phyloP scores from a whole-genome alignment of 1,140 invertebrate genomes.

The Plodia interpunctella region DNA sequence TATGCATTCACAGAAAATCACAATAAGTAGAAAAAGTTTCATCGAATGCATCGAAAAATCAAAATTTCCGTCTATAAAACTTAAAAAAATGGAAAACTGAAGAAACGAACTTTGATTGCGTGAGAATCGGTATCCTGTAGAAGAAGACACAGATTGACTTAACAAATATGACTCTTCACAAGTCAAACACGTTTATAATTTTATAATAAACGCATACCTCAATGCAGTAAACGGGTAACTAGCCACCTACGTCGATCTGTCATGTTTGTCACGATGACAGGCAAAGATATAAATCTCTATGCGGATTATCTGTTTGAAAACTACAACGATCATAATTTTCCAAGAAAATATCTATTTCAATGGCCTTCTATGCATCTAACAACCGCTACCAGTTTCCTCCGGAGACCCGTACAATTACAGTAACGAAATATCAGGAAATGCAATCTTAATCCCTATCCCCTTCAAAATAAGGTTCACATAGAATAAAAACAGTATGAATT shows the following conservation, averaged over 20 bases:
- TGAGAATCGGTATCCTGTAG: no score
- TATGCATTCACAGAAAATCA: no score
- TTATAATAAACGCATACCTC: no score
- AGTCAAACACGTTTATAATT: no score
- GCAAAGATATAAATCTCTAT: constrained; percentile 3
- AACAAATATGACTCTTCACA: no score
- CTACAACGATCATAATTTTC: constrained; percentile 5
- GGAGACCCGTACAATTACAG: background rate
- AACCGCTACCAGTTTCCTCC: constrained; percentile 10
- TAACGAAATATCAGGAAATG: background rate
- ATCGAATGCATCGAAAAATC: no score
- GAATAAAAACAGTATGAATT: constrained; percentile 1
- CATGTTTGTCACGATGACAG: background rate
- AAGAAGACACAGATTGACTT: no score
- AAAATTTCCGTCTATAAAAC: no score
- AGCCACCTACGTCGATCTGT: background rate
- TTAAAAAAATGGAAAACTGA: no score
- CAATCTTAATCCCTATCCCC: background rate
- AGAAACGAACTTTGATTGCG: no score
- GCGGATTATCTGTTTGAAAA: constrained; percentile 4
- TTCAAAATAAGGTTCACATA: constrained; percentile 7
- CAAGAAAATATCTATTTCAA: constrained; percentile 5
- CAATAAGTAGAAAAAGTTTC: no score
- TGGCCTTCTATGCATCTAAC: constrained; percentile 13
- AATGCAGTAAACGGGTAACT: no score